Conservation (phyloP, 2,888 invertebrate genomes). For the Tetramorium bicarinatum region DNA sequence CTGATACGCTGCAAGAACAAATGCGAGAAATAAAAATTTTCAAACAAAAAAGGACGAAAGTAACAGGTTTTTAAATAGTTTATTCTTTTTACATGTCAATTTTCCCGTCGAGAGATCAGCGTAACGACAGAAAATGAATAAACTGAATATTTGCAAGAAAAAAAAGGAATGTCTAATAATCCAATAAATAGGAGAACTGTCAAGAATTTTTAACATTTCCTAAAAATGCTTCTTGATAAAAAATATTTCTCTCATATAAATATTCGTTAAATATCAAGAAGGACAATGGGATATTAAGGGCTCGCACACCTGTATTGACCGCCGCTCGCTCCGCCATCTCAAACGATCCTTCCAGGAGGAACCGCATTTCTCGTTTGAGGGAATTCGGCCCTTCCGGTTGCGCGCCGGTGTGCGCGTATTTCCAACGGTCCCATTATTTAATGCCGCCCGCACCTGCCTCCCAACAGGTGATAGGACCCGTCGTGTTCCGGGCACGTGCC, state of each 20-base stretch:
- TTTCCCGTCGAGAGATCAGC: background rate
- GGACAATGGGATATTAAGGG: background rate
- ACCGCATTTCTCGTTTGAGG: slow-evolving; percentile 30
- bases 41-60: background rate
- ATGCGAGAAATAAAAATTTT: background rate
- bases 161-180: background rate
- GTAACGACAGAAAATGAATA: background rate
- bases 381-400: slow-evolving; percentile 69
- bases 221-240: background rate
- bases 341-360: slow-evolving; percentile 12
- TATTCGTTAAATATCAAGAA: background rate
- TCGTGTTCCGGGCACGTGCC: slow-evolving; percentile 70
- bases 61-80: background rate
- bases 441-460: slow-evolving; percentile 78
- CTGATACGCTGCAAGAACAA: background rate
- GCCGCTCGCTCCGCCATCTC: background rate
- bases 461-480: slow-evolving; percentile 80
- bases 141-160: background rate
- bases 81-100: background rate
- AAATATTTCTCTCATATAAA: background rate
- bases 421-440: slow-evolving; percentile 64
- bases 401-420: slow-evolving; percentile 12
- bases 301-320: background rate
- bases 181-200: no score
- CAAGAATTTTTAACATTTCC: background rate